A percentile compares a stretch with the other conserved stretches of the same genome.
phyloP scores from a whole-genome alignment of 2,888 invertebrate genomes.

The Eupithecia dodoneata region DNA sequence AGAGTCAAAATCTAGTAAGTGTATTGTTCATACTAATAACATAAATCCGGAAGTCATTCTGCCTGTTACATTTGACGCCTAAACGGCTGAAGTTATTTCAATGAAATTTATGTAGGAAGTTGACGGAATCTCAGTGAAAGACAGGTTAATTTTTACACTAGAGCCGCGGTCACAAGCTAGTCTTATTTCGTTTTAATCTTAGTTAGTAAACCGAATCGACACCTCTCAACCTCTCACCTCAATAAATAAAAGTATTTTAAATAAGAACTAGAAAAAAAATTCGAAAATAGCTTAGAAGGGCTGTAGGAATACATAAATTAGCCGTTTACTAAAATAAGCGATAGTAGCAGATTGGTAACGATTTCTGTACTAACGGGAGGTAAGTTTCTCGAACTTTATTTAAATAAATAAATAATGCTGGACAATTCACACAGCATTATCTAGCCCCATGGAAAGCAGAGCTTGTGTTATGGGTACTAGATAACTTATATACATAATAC shows the following conservation, averaged over 20 bases:
- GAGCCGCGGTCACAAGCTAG: too few species aligned
- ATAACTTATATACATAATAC: too few species aligned
- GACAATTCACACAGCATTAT: not conserved
- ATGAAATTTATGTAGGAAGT: too few species aligned
- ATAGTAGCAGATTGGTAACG: not conserved
- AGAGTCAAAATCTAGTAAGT: too few species aligned
- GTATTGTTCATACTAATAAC: too few species aligned
- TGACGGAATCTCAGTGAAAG: too few species aligned
- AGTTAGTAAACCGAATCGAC: not conserved
- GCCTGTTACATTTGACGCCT: too few species aligned
- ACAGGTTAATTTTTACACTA: too few species aligned
- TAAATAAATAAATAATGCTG: not conserved
- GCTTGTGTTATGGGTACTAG: too few species aligned
- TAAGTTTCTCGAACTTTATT: not conserved
- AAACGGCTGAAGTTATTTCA: too few species aligned
- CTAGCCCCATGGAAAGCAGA: too few species aligned
- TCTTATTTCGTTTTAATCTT: not conserved
- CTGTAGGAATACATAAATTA: not conserved
- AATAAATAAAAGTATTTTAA: not conserved
- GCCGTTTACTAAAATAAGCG: slow-evolving; percentile 15
- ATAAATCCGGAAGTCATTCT: too few species aligned
- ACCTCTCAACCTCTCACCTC: not conserved
- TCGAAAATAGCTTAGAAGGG: not conserved
- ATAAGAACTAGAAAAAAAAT: not conserved
- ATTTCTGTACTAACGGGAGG: not conserved